Base-by-base conservation (phyloP, 2,113 vertebrate species). In the human region DNA sequence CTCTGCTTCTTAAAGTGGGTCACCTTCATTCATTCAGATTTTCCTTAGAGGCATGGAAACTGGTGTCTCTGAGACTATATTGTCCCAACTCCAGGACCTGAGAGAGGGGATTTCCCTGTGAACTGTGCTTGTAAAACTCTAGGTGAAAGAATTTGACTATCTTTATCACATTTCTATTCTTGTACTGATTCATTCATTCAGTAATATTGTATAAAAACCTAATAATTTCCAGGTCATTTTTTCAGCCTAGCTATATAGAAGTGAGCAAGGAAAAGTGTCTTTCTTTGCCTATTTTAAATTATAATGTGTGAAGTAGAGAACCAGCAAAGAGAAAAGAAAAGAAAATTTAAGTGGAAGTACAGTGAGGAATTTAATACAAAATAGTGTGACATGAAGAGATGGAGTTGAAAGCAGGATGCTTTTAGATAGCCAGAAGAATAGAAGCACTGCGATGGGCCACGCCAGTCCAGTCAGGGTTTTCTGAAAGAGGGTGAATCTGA, bases 341-440 rank as follows among this genome's bases (percentile, higher is more conserved):
- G 8, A 90, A 61, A 59, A 79, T 0, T 57, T 50, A 79, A 38
- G 6, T 45, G 38, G 25, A 75, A 25, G 14, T 40, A 30, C 22
- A 89, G 14, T 35, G 20, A 90, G 52, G 43, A 70, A 43, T 20
- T 89, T 89, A 68, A 17, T 84, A 25, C 4, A 22, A 35, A 79
- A 59, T 48, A 64, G 38, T 22, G 8, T 27, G 83, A 70, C 32
- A 16, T 48, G 52, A 70, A 89, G 2, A 79, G 35, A 17, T 23
- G 23, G 22, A 23, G 8, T 1, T 30, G n/a, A 70, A 43, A 18
- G 3, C 6, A 59, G 25, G 12, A 6, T 0, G 8, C 4, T 52
- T 96, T 75, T n/a, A 80, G 17, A 80, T 8, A 52, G 4, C 23
- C 10, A 27, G 8, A 8, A 81, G 10, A 81, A 72, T 30, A 30